These are phyloP conservation scores for Heptranchias perlo DNA, from an alignment of 2,113 vertebrate genomes.

Conservation along the genomic window DNA sequence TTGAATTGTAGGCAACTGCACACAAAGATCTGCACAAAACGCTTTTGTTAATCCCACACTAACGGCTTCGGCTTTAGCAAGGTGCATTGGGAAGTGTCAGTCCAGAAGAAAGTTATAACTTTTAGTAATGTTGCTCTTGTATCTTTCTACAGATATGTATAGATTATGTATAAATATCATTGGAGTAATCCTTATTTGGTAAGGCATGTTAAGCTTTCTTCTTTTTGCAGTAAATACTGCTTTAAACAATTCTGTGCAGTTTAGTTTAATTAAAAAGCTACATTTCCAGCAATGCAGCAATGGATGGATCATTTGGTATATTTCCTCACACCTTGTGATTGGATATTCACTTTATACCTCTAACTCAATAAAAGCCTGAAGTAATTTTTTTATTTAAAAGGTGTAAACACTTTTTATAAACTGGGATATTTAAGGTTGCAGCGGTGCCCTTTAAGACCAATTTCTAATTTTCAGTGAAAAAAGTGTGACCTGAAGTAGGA, in stretches of 20 bases:
- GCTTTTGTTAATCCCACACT: slow-evolving; percentile 3
- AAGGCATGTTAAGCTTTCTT: slow-evolving; percentile 14
- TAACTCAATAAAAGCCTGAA: background rate
- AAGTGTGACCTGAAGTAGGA: background rate
- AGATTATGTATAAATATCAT: slow-evolving; percentile 29
- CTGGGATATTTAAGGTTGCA: slow-evolving; percentile 1
- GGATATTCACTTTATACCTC: slow-evolving; percentile 16
- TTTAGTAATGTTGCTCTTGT: slow-evolving; percentile 15
- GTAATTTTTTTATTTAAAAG: background rate
- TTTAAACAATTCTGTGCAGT: slow-evolving; percentile 29
- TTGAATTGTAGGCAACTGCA: background rate
- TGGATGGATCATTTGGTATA: background rate
- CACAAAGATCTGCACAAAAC: background rate
- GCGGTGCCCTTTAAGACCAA: background rate
- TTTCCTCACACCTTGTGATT: background rate
- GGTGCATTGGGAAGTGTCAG: slow-evolving; percentile 19
- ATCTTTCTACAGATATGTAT: background rate
- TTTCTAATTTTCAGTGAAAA: background rate
- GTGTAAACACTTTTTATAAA: background rate
- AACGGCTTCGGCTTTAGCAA: slow-evolving; percentile 8
- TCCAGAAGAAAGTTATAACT: background rate
- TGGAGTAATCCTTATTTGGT: slow-evolving; percentile 21
- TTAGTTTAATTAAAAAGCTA: slow-evolving; percentile 31
- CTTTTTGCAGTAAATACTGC: slow-evolving; percentile 18
- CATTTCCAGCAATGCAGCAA: background rate